phyloP scores from a whole-genome alignment of 2,888 invertebrate species.

The Gastracanthus pulcherrimus region DNA sequence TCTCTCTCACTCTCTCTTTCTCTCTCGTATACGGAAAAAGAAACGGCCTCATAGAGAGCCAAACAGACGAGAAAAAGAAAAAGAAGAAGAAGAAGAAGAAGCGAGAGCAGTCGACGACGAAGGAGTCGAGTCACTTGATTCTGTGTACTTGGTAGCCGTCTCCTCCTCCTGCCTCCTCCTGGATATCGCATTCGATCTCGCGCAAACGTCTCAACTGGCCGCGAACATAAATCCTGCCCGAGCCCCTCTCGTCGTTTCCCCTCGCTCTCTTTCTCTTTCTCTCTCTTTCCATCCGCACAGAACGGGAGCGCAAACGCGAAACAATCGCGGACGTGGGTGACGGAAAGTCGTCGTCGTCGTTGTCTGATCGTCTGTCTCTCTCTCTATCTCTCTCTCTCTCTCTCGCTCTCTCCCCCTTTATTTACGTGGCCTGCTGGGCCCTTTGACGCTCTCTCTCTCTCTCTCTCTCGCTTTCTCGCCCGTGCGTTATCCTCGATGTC shows the following conservation, averaged over 20 bases:
- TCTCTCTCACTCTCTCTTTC: too few relatives aligned
- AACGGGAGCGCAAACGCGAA: constrained; percentile 68
- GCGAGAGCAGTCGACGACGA: too few relatives aligned
- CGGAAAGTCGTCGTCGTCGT: constrained; percentile 65
- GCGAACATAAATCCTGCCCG: constrained; percentile 74
- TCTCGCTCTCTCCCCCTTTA: constrained; percentile 15
- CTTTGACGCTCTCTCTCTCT: constrained; percentile 49
- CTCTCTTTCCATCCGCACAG: constrained; percentile 60
- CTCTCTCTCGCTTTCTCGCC: constrained; percentile 23
- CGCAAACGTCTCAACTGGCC: constrained; percentile 76
- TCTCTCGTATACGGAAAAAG: too few relatives aligned
- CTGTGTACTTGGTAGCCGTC: constrained; percentile 63
- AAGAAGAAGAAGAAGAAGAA: constrained; percentile 22
- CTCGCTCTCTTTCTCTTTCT: background rate
- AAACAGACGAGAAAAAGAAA: constrained; percentile 38
- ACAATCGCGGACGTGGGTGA: constrained; percentile 73
- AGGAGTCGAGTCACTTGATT: constrained; percentile 59
- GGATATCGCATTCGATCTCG: constrained; percentile 71
- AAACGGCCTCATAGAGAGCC: constrained; percentile 13
- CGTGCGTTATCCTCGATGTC: background rate
- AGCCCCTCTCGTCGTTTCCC: constrained; percentile 57
- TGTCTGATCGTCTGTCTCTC: constrained; percentile 24
- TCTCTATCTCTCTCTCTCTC: constrained; percentile 9
- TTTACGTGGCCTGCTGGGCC: constrained; percentile 44
- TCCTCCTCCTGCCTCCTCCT: constrained; percentile 46